A percentile compares a stretch with the other conserved stretches of the same genome.
phyloP scores from a whole-genome alignment of 2,113 vertebrate genomes.

The Scortum barcoo region DNA sequence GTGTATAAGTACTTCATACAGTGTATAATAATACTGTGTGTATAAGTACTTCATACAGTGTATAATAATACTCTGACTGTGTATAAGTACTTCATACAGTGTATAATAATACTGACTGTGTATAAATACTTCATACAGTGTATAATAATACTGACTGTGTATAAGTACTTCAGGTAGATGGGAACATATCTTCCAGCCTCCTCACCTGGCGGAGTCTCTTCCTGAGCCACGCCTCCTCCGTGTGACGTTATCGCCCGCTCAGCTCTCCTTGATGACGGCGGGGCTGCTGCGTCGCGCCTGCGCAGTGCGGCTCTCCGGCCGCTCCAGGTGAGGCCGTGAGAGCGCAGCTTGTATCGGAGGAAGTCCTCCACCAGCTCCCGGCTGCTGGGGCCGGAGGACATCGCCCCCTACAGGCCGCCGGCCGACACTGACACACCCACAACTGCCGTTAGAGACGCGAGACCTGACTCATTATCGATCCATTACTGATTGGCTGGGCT shows the following conservation, averaged over 20 bases:
- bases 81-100: no score
- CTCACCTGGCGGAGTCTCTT: slow-evolving; percentile 20
- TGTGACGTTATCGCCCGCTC: neutral
- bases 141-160: no score
- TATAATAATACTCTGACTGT: no score
- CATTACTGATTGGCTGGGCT: no score
- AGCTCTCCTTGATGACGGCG: neutral
- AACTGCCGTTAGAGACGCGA: neutral
- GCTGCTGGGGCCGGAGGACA: slow-evolving; percentile 59
- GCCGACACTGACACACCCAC: neutral
- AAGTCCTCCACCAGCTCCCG: slow-evolving; percentile 76
- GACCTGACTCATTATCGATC: neutral
- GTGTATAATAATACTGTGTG: no score
- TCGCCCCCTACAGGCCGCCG: slow-evolving; percentile 22
- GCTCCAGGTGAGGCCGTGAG: slow-evolving; percentile 60
- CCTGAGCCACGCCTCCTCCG: neutral
- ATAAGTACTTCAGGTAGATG: no score
- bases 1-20: no score
- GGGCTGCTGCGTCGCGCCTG: neutral
- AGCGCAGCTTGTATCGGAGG: slow-evolving; percentile 74
- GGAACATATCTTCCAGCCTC: no score
- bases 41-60: no score
- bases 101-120: no score
- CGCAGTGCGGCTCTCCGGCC: neutral
- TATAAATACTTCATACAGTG: no score